Conservation (phyloP, 2,113 vertebrate genomes). For the Platichthys flesus region DNA sequence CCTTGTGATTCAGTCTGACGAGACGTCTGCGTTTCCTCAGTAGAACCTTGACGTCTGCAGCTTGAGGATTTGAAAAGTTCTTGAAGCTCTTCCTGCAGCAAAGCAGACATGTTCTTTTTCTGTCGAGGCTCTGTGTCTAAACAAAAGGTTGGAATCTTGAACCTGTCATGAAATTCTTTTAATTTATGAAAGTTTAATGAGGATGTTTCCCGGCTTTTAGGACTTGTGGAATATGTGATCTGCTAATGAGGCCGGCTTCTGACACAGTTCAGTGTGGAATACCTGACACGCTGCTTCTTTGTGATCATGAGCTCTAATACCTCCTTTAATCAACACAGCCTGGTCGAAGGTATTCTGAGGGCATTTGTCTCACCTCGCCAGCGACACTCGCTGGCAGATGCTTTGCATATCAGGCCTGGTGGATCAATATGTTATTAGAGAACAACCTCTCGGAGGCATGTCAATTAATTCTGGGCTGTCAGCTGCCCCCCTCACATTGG, state of each 20-base stretch:
- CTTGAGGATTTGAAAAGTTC: conserved; percentile 1
- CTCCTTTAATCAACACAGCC: conserved; percentile 77
- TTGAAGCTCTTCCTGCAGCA: not conserved
- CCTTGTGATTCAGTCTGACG: not conserved
- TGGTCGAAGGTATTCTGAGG: conserved; percentile 78
- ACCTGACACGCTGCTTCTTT: conserved; percentile 54
- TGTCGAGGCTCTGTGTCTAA: not conserved
- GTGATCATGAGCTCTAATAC: conserved; percentile 71
- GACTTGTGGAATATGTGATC: conserved; percentile 43
- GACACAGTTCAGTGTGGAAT: conserved; percentile 49
- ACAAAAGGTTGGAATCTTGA: conserved; percentile 11
- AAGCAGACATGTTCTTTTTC: not conserved
- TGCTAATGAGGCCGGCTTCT: conserved; percentile 61
- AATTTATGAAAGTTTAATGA: conserved; percentile 39
- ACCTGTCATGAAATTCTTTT: conserved; percentile 21
- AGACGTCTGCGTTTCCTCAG: not conserved
- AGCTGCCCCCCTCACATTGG: conserved; percentile 62
- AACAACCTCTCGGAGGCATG: conserved; percentile 86
- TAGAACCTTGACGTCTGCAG: not conserved
- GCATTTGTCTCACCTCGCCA: conserved; percentile 83
- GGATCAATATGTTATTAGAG: conserved; percentile 96
- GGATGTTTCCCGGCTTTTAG: conserved; percentile 20
- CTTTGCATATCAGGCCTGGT: conserved; percentile 89
- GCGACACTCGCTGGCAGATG: conserved; percentile 82
- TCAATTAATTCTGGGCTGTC: conserved; percentile 93